phyloP scores from a whole-genome alignment of 2,113 vertebrate species.

The Talpa occidentalis region DNA sequence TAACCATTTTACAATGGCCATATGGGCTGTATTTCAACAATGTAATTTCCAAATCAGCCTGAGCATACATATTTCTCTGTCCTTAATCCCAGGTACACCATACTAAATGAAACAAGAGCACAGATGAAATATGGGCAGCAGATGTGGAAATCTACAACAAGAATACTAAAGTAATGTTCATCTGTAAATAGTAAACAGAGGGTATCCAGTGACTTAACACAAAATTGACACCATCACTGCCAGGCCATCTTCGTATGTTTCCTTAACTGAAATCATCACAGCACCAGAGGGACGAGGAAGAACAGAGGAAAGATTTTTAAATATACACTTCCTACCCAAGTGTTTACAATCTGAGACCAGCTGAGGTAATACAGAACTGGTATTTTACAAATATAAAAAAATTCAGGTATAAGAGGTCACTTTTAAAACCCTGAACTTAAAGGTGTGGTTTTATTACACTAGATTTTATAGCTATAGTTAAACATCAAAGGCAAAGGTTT shows the following conservation, averaged over 20 bases:
- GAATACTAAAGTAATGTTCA: conserved; percentile 62
- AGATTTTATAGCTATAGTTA: conserved; percentile 29
- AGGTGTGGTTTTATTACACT: not conserved
- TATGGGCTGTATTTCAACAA: conserved; percentile 88
- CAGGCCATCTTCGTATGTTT: not conserved
- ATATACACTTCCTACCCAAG: not conserved
- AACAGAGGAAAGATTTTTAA: not conserved
- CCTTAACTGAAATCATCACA: conserved; percentile 42
- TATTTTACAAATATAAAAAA: conserved; percentile 42
- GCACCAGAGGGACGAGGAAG: conserved; percentile 32
- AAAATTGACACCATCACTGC: not conserved
- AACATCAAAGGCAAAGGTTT: conserved; percentile 43
- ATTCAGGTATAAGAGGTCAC: not conserved
- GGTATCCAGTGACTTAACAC: conserved; percentile 58
- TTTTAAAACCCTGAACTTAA: conserved; percentile 32
- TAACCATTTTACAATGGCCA: conserved; percentile 85
- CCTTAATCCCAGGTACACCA: conserved; percentile 83
- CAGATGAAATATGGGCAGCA: conserved; percentile 79
- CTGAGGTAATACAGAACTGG: not conserved
- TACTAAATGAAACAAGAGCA: conserved; percentile 79
- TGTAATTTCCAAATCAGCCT: conserved; percentile 89
- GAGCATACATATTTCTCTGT: conserved; percentile 85
- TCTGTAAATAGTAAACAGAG: conserved; percentile 70
- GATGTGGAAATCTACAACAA: conserved; percentile 80
- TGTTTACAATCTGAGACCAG: conserved; percentile 31